phyloP scores from a whole-genome alignment of 2,888 invertebrate species.

The Tethea ocularis region DNA sequence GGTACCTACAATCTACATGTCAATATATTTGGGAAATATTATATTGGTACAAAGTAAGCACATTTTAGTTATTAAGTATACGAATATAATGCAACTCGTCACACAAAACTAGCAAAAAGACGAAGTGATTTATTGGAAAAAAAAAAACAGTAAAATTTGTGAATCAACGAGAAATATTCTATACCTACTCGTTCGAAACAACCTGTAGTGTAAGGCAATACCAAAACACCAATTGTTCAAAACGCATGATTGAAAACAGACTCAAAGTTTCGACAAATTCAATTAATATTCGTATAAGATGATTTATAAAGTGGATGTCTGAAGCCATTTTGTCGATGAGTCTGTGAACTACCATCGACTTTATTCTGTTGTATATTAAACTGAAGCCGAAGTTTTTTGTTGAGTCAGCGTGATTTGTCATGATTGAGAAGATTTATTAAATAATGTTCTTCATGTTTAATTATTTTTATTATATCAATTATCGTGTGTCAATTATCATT shows the following conservation, averaged over 20 bases:
- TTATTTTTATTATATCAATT: conserved; percentile 32
- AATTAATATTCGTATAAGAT: conserved; percentile 45
- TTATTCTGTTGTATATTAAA: conserved; percentile 43
- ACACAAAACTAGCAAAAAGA: no score
- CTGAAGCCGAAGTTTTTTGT: conserved; percentile 29
- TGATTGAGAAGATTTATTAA: conserved; percentile 42
- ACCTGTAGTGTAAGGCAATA: neutral
- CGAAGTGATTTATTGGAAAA: no score
- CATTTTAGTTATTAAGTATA: neutral
- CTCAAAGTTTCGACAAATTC: conserved; percentile 41
- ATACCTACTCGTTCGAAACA: neutral
- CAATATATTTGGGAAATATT: neutral
- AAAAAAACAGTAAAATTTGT: no score
- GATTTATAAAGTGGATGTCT: conserved; percentile 55
- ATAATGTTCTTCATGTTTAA: conserved; percentile 50
- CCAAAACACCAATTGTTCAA: neutral
- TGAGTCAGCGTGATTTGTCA: conserved; percentile 63
- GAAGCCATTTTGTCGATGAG: conserved; percentile 41
- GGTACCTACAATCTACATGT: neutral
- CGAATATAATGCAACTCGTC: no score
- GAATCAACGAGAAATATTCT: no score
- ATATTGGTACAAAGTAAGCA: neutral
- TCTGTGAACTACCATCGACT: conserved; percentile 48
- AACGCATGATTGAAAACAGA: conserved; percentile 2
- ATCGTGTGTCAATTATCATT: neutral